Evolutionary conservation across 2,113 vertebrate species (phyloP).

Genomic region (Ciconia stormi): DNA sequence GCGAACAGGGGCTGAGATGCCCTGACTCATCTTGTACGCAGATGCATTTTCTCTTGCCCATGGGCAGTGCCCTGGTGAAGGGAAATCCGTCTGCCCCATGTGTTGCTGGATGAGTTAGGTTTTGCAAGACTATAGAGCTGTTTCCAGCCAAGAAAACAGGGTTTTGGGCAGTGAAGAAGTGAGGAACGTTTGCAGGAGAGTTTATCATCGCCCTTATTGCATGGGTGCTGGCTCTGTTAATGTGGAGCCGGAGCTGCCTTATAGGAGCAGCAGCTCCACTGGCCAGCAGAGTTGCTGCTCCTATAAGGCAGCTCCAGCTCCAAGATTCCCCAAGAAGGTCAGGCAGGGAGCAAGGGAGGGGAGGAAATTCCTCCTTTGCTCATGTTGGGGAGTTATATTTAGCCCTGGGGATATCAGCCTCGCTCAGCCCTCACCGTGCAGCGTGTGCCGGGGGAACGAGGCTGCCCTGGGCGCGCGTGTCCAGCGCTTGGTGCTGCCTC

Average conservation of each 20-base stretch:
- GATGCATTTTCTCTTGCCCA: not conserved
- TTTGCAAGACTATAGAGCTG: not conserved
- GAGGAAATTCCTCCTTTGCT: slow-evolving; percentile 58
- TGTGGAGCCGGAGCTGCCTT: not conserved
- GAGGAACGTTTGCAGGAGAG: not conserved
- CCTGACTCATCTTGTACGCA: not conserved
- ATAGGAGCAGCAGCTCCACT: not conserved
- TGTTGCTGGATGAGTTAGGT: not conserved
- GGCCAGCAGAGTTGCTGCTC: not conserved
- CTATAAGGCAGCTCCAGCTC: slow-evolving; percentile 36
- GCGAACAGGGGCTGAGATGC: not conserved
- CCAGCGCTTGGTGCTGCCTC: not conserved
- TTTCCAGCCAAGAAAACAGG: not conserved
- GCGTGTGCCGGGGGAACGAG: not conserved
- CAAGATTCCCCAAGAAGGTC: slow-evolving; percentile 68
- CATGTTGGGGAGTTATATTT: slow-evolving; percentile 49
- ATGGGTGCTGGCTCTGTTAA: not conserved
- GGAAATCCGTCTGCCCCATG: not conserved
- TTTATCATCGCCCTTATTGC: not conserved
- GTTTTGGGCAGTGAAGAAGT: not conserved
- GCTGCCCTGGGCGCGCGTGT: not conserved
- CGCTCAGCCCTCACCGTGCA: not conserved
- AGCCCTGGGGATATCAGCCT: slow-evolving; percentile 12
- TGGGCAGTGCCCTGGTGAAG: not conserved
- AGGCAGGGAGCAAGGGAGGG: slow-evolving; percentile 49